Base-by-base conservation (phyloP, 2,888 invertebrate species). In the Eueremaeus valkanovi region DNA sequence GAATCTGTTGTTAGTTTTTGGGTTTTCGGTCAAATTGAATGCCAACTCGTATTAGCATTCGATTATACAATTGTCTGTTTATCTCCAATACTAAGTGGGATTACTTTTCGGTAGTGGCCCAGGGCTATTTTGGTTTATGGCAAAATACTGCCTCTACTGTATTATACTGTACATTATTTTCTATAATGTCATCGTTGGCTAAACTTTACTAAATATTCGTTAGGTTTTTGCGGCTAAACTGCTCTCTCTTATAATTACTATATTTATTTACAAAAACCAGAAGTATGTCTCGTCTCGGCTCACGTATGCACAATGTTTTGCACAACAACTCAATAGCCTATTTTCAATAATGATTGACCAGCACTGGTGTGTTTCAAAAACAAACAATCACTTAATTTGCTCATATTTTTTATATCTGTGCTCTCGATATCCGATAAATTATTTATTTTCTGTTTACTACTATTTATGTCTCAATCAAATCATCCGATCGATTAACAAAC, bases 291-390 rank as follows among this genome's bases (percentile, higher is more conserved):
- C 40, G 63, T 16, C 29, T 63, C 33, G 16, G 16, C 29, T 36
- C 5, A 63, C 63, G 31, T 24, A 40, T 18, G 36, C 11, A 36
- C 24, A 21, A 18, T 40, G 1, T 40, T 36, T 68, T 68, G 24
- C 68, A 68, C 68, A 68, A 68, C 68, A 68, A 68, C 68, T 68
- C 40, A 68, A 68, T 68, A 68, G 8, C 40, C 68, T 68, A 68
- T 68, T 68, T 68, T 40, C 40, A 24, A 68, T 21, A 68, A 68
- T 68, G 68, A 68, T 68, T 68, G 68, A 68, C 68, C 68, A 63
- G n/a, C 1, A 40, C 36, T 68, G 21, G 42, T 36, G n/a, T 63
- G n/a, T n/a, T n/a, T 68, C 21, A 68, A 68, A 36, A 68, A 68
- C 68, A 68, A 68, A 68, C 68, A 68, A 68, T 68, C 42, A 42